Evolutionary conservation across 1,140 invertebrate species (phyloP).

Genomic region (Drosophila sproati): DNA sequence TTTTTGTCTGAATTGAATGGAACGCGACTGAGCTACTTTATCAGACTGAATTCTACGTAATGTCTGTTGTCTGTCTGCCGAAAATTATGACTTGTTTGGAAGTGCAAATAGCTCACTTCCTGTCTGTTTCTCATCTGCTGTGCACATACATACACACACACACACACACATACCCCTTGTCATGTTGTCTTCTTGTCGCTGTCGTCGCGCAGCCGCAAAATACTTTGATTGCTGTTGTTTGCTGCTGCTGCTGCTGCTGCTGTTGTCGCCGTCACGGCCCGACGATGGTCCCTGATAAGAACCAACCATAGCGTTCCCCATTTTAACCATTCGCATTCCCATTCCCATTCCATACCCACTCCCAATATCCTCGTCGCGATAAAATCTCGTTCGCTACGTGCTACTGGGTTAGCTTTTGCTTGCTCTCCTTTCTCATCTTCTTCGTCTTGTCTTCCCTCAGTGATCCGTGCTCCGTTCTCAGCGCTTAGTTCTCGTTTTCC

Average conservation of each 20-base stretch:
- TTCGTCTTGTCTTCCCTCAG: constrained; percentile 2
- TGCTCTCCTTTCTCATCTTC: constrained; percentile 18
- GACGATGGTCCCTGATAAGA: constrained; percentile 72
- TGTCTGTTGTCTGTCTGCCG: constrained; percentile 64
- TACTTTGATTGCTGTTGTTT: constrained; percentile 56
- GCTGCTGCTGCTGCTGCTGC: constrained; percentile 24
- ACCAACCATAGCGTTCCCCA: constrained; percentile 15
- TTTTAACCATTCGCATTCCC: constrained; percentile 7
- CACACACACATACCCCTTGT: not conserved
- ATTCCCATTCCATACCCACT: not conserved
- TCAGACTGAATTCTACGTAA: constrained; percentile 71
- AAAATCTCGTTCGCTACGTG: constrained; percentile 59
- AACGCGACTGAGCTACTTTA: constrained; percentile 48
- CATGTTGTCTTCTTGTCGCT: constrained; percentile 6
- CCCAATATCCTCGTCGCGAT: constrained; percentile 57
- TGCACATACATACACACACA: not conserved
- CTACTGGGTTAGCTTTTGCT: constrained; percentile 44
- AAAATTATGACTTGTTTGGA: constrained; percentile 83
- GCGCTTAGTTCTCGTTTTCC: not conserved
- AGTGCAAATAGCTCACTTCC: constrained; percentile 82
- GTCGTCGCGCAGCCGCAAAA: constrained; percentile 57
- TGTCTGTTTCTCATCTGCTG: constrained; percentile 49
- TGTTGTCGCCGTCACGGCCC: constrained; percentile 73
- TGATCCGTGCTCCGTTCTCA: not conserved
- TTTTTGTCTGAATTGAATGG: constrained; percentile 25